Percentiles rank a stretch among this genome's conserved stretches.
Evolutionary conservation across 2,113 vertebrate genomes (phyloP).

Genomic region (Apeltes quadracus): DNA sequence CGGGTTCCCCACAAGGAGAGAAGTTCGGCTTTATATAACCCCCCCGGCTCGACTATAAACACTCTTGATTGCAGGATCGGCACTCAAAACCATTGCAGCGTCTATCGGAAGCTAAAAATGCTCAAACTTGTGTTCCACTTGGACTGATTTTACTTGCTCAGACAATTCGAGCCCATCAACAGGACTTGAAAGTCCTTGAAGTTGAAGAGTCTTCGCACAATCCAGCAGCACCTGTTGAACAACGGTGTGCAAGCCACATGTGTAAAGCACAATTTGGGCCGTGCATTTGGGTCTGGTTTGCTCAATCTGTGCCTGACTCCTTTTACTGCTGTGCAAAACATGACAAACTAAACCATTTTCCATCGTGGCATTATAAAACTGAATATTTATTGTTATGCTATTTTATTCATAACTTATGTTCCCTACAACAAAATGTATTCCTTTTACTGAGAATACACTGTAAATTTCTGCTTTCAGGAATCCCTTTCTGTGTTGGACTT

Average conservation of each 20-base stretch:
- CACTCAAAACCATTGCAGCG: not conserved
- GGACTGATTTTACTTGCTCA: not conserved
- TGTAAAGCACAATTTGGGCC: not conserved
- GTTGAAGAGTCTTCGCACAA: not conserved
- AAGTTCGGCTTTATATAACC: not conserved
- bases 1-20: not conserved
- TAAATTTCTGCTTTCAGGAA: not conserved
- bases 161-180: not conserved
- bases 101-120: not conserved
- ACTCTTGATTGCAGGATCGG: not conserved
- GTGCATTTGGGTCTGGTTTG: not conserved
- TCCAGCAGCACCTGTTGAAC: not conserved
- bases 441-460: not conserved
- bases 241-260: not conserved
- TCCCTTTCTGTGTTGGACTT: not conserved
- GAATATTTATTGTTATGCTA: not conserved
- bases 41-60: not conserved
- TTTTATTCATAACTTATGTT: not conserved
- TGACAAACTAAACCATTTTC: not conserved
- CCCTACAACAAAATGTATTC: not conserved
- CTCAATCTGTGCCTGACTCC: not conserved
- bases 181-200: not conserved
- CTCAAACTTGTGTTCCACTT: not conserved
- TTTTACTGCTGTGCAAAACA: not conserved
- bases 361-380: not conserved